These are phyloP conservation scores for Heteractis magnifica DNA, from an alignment of 92 coral and sea anemone species.

Conservation along the genomic window DNA sequence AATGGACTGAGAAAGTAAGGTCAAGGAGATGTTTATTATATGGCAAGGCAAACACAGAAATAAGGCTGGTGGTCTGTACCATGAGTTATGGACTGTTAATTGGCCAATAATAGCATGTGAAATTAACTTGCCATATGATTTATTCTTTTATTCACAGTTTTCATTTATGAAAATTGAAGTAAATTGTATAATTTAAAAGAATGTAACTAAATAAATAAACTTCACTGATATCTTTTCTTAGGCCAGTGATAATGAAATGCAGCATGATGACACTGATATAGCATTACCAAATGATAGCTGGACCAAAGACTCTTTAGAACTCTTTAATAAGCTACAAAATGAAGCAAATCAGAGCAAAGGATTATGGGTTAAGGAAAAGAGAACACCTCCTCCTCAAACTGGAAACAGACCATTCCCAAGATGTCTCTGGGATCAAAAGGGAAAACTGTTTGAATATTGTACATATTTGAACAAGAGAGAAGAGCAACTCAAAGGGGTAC, in stretches of 20 bases:
- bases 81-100: no score
- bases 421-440: conserved; percentile 45
- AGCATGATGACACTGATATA: conserved; percentile 33
- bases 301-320: conserved; percentile 47
- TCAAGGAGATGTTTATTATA: no score
- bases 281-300: conserved; percentile 67
- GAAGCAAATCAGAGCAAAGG: conserved; percentile 53
- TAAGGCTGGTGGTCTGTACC: no score
- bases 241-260: conserved; percentile 19
- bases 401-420: conserved; percentile 62
- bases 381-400: background rate
- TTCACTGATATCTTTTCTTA: background rate
- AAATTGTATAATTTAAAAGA: no score
- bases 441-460: conserved; percentile 75
- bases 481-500: conserved; percentile 61
- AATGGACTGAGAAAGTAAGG: no score
- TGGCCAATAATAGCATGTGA: no score
- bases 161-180: no score
- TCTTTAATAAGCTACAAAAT: conserved; percentile 55
- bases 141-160: no score
- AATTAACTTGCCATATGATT: no score
- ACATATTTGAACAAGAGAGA: conserved; percentile 53
- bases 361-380: conserved; percentile 49
- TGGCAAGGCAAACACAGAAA: no score
- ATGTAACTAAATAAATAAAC: no score